Evolutionary conservation across 1,140 invertebrate species (phyloP), one percentile per base, ranked within the genome.

Genomic region (Heliconius nattereri): DNA sequence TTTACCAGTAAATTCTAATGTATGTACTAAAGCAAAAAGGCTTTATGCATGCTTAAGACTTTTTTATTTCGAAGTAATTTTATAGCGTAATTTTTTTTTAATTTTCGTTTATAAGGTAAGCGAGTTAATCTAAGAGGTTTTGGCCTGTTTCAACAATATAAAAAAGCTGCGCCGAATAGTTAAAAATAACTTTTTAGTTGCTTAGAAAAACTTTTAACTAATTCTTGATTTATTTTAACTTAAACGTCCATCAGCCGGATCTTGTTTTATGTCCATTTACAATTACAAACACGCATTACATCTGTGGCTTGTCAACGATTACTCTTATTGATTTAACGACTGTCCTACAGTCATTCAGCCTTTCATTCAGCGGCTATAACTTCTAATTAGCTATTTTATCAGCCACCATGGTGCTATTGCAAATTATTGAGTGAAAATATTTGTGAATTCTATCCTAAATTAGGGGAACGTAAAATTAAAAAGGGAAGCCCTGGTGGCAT

Each of bases 241-340:
- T 13, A 16, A 66, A 26, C 40, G 40, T 13, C 9, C n/a, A 26
- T 16, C 60, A 66, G 60, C 70, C 78, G 78, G 74, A 76, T 71
- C 70, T 70, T 76, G 29, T 32, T 84, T 32, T 26, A 20, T 40
- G 49, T 29, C 80, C 78, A 87, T 85, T 88, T 85, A 85, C 82
- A 84, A 86, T 88, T 85, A 80, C 86, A 79, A 81, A 85, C 85
- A 85, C 80, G 82, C 84, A 81, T 81, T 82, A 74, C 78, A 73
- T 83, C 78, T 76, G 76, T 70, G 70, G 81, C 84, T 81, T 81
- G 83, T 84, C 85, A 79, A 76, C 79, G 86, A 88, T 89, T 85
- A 87, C 85, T 89, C 85, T 83, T 83, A 77, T 78, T 90, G 89
- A 91, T 89, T 90, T 90, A 91, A 85, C 81, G 75, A 85, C 85